Base-by-base conservation (phyloP, 2,888 invertebrate species). In the Diaprepes abbreviatus region DNA sequence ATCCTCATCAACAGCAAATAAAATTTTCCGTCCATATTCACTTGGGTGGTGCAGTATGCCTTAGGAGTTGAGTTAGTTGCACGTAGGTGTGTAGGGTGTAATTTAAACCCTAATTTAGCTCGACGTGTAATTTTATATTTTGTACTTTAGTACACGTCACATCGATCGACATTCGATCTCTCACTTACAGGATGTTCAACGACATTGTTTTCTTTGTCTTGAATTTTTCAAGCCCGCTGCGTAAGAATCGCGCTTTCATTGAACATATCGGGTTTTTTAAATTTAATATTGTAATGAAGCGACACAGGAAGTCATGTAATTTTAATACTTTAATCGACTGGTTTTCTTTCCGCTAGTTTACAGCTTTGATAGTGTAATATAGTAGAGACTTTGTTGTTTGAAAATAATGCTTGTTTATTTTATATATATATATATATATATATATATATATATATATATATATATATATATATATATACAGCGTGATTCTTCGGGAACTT, bases 151-250 rank as follows among this genome's bases (percentile, higher is more conserved):
- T 21, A 55, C 28, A 12, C 31, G 48, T 31, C 35, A 36, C 35
- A 60, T 57, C 10, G 48, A 60, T 45, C 12, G 60, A 43, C 31
- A 60, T 60, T 60, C 60, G 60, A 60, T 60, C 48, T 19, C 21
- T 48, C 31, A 24, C 36, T 28, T 12, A n/a, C 48, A 45, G 45
- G 35, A 45, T 45, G 60, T 60, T 33, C 33, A 17, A 45, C 43
- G 35, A 17, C 43, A 31, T 60, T 60, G 31, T 59, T 33, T 54
- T 55, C 55, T 55, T 55, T 55, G 55, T 55, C 55, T 55, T 54
- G 21, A 33, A 54, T 54, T 55, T 35, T 38, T 38, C 36, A 4
- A 24, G 35, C 6, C 10, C 38, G 12, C 36, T 14, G 55, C 38
- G 24, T 38, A 55, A 38, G 55, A 55, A 55, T 55, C 36, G 21